These are phyloP conservation scores for Tapirus terrestris DNA, from an alignment of 2,113 vertebrate genomes.

Conservation along the genomic window DNA sequence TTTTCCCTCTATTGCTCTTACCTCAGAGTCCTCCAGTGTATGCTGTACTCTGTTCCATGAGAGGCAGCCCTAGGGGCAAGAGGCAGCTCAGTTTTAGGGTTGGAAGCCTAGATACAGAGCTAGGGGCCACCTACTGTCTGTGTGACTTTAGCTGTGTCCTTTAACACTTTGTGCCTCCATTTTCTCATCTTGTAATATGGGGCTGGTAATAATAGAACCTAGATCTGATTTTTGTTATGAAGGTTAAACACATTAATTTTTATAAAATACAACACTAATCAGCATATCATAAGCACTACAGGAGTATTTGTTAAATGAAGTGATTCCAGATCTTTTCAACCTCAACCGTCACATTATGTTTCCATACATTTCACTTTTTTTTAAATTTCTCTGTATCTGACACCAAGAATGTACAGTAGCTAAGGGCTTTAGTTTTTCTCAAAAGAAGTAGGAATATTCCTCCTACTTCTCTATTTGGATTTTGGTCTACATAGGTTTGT, in stretches of 20 bases:
- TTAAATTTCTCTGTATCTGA: not conserved
- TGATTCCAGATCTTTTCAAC: not conserved
- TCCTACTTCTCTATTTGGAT: not conserved
- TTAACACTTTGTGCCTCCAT: not conserved
- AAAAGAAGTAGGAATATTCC: not conserved
- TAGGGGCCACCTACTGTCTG: too few species aligned
- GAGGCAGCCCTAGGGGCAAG: accelerated
- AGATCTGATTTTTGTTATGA: not conserved
- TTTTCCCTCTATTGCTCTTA: not conserved
- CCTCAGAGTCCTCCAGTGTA: not conserved
- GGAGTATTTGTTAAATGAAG: not conserved
- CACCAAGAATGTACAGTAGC: not conserved
- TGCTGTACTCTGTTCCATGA: accelerated
- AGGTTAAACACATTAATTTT: not conserved
- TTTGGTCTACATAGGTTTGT: not conserved
- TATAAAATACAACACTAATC: not conserved
- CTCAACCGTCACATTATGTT: not conserved
- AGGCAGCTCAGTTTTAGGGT: not conserved
- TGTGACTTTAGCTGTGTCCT: not conserved
- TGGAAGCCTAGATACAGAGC: not conserved
- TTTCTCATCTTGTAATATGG: not conserved
- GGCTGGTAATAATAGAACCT: not conserved
- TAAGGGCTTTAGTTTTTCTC: not conserved
- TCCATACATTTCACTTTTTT: not conserved
- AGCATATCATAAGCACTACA: not conserved